These are phyloP conservation scores for Phania funesta DNA, from an alignment of 2,888 invertebrate genomes.

Conservation along the genomic window DNA sequence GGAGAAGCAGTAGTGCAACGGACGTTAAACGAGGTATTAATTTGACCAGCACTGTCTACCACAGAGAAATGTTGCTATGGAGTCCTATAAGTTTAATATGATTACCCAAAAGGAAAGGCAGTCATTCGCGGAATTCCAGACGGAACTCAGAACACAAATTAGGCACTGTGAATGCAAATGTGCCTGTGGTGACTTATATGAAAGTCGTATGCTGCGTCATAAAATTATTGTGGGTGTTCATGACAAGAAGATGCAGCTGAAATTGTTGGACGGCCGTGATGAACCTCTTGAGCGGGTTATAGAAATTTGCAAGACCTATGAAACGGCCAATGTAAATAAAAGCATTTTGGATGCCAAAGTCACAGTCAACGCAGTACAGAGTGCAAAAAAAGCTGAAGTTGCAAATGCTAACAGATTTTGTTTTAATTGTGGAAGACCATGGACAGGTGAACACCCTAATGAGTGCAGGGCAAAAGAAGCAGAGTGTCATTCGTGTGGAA, in stretches of 20 bases:
- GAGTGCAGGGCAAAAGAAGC: not conserved
- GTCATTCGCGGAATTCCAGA: constrained; percentile 59
- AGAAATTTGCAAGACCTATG: constrained; percentile 43
- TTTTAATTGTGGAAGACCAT: not conserved
- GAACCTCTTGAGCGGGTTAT: constrained; percentile 51
- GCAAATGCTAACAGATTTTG: not conserved
- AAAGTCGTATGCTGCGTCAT: constrained; percentile 61
- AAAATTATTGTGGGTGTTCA: constrained; percentile 55
- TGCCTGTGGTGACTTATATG: constrained; percentile 50
- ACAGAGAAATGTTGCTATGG: no score
- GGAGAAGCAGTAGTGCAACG: not conserved
- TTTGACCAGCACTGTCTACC: constrained; percentile 51
- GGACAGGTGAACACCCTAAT: not conserved
- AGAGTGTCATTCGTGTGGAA: no score
- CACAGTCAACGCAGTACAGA: not conserved
- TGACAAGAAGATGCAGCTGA: no score
- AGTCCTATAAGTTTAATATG: no score
- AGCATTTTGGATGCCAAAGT: constrained; percentile 14
- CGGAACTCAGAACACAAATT: constrained; percentile 62
- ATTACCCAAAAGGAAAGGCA: constrained; percentile 9
- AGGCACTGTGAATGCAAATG: constrained; percentile 60
- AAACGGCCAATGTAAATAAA: constrained; percentile 42
- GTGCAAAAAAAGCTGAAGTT: not conserved
- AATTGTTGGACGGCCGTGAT: constrained; percentile 56
- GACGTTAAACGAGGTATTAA: constrained; percentile 44